Evolutionary conservation across 2,113 vertebrate species (phyloP), one percentile per base, ranked within the genome.

Genomic region (Proterorhinus semilunaris): DNA sequence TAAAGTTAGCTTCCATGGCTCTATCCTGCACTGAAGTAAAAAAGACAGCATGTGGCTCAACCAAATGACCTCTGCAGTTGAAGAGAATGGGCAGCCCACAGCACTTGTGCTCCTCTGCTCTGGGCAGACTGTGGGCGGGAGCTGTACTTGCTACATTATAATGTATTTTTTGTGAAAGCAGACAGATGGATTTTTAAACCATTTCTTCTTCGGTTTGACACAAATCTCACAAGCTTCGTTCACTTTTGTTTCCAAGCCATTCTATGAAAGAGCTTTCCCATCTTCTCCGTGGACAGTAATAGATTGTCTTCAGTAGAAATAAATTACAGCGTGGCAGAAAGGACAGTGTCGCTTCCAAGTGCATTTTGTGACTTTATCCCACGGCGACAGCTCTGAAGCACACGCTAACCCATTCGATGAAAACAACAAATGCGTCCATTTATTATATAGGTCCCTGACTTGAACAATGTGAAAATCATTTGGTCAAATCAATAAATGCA

Each of bases 101-200:
- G 61, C 58, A 79, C 85, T 93, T 82, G 88, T 82, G 89, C 88
- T 90, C 90, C 84, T 71, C 67, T 81, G 44, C 71, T 75, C 66
- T 77, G 86, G 75, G 83, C 76, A 82, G 72, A 87, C 74, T 79
- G 84, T 6, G 76, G 83, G 72, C 74, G 78, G 70, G 84, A 90
- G 76, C 86, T 84, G 80, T 91, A 90, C 86, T 87, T 89, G 85
- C 78, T 84, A 62, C 15, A 47, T 21, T 63, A 17, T 63, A 27
- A 47, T 12, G 48, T 48, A 61, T n/a, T 61, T 61, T 61, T 8
- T 61, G 58, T 61, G 42, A 61, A 45, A 15, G 7, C 7, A 8
- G 43, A 42, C 44, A 45, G 58, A 45, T 61, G 58, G 58, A 16
- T 45, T 45, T 61, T 0, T 16, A 61, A 45, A 61, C n/a, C 43